Base-by-base conservation (phyloP, 2,113 vertebrate species). In the Cynocephalus volans region DNA sequence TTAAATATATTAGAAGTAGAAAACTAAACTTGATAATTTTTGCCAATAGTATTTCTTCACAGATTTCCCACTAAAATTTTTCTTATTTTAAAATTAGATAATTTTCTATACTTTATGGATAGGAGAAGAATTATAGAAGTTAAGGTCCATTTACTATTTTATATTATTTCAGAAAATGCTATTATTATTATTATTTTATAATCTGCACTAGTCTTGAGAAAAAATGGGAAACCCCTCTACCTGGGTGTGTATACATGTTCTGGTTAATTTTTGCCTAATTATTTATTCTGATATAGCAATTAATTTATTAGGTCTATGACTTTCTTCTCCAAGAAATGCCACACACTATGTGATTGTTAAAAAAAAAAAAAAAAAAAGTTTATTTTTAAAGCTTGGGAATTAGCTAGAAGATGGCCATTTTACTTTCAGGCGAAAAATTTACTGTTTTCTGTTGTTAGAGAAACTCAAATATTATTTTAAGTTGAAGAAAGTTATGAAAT, bases 381-480 rank as follows among this genome's bases (percentile, higher is more conserved):
- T 69, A 31, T 84, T 14, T 45, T 93, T 67, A 76, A 85, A 84
- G 17, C 8, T 67, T 58, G 12, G 45, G 65, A 76, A 41, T n/a
- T 36, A 88, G 1, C 14, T 60, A 9, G 21, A 87, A 36, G 36
- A 50, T 56, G 62, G 14, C 48, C 67, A 28, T 36, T 92, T 94
- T 21, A 84, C 5, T 83, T 2, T 84, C 23, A 56, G 48, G 6
- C 11, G 70, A 96, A 33, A 92, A 75, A 87, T 58, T 65, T 90
- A 79, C 11, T 33, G 0, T 58, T 6, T 82, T 8, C 3, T 81
- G 13, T 65, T 24, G 26, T 81, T 96, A 56, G 26, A 52, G 73
- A 93, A 54, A 64, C 19, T 15, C n/a, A 64, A 62, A 8, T 62
- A 26, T 77, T 80, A 72, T 75, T 33, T 93, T 58, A 95, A 94